phyloP scores from a whole-genome alignment of 1,140 invertebrate genomes.

The Bilobella aurantiaca region DNA sequence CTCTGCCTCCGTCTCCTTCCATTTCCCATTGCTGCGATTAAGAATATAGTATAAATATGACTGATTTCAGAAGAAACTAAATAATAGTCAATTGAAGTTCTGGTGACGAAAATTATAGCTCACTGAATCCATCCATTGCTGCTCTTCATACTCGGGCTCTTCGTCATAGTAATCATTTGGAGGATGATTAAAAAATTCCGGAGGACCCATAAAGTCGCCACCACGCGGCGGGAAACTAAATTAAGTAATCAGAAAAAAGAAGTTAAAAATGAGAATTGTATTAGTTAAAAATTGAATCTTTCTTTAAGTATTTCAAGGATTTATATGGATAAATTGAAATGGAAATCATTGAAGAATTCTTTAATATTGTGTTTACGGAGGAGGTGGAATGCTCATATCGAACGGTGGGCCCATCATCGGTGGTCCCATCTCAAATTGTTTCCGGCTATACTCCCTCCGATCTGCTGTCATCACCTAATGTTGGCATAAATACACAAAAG shows the following conservation, averaged over 20 bases:
- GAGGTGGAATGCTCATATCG: constrained; percentile 33
- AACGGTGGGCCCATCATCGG: constrained; percentile 45
- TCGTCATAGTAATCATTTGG: constrained; percentile 24
- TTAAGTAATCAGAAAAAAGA: neutral
- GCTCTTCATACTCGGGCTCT: constrained; percentile 28
- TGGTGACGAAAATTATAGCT: constrained; percentile 3
- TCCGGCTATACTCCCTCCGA: constrained; percentile 66
- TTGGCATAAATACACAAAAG: constrained; percentile 8
- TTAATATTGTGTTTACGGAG: constrained; percentile 26
- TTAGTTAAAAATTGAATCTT: too few species aligned
- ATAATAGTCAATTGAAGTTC: neutral
- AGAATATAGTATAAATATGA: too few species aligned
- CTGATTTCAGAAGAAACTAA: constrained; percentile 10
- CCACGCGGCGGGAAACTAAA: constrained; percentile 25
- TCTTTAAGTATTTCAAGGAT: too few species aligned
- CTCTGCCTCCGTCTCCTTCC: constrained; percentile 2
- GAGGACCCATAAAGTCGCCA: constrained; percentile 19
- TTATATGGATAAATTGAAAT: too few species aligned
- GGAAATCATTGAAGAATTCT: too few species aligned
- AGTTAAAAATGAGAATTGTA: neutral
- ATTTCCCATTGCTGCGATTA: constrained; percentile 30
- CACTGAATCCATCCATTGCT: constrained; percentile 35
- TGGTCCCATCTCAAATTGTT: constrained; percentile 46
- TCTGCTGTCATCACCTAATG: constrained; percentile 75
- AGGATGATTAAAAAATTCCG: constrained; percentile 30